phyloP scores from a whole-genome alignment of 2,888 invertebrate genomes.

The Andrena camellia region DNA sequence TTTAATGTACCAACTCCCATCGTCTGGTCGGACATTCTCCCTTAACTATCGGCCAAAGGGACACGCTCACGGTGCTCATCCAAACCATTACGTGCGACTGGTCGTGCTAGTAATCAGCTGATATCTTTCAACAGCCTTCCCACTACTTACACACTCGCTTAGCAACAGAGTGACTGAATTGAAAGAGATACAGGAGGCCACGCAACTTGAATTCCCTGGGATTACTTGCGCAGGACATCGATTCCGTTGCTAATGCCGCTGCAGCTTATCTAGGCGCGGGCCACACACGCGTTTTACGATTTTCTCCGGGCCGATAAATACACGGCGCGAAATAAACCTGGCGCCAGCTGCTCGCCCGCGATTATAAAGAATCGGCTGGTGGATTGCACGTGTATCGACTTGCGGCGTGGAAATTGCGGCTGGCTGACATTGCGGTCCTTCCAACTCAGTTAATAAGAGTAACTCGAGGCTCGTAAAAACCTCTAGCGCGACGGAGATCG shows the following conservation, averaged over 20 bases:
- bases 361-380: conserved; percentile 62
- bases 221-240: conserved; percentile 43
- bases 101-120: no score
- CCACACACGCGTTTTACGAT: conserved; percentile 51
- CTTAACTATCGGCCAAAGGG: neutral
- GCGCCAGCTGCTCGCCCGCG: conserved; percentile 52
- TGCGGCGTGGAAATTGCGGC: conserved; percentile 42
- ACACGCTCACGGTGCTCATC: neutral
- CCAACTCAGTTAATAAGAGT: conserved; percentile 28
- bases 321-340: conserved; percentile 52
- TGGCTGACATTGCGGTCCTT: conserved; percentile 24
- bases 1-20: neutral
- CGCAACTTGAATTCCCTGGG: conserved; percentile 11
- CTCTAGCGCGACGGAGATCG: neutral
- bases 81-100: no score
- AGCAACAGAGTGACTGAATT: no score
- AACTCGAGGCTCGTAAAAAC: neutral
- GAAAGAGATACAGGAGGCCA: conserved; percentile 35
- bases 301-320: conserved; percentile 62
- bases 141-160: no score
- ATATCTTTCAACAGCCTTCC: no score
- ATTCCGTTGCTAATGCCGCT: conserved; percentile 31
- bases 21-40: neutral
- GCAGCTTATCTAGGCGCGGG: conserved; percentile 8
- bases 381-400: conserved; percentile 53